Evolutionary conservation across 2,888 invertebrate species (phyloP).

Genomic region (Xestia c-nigrum): DNA sequence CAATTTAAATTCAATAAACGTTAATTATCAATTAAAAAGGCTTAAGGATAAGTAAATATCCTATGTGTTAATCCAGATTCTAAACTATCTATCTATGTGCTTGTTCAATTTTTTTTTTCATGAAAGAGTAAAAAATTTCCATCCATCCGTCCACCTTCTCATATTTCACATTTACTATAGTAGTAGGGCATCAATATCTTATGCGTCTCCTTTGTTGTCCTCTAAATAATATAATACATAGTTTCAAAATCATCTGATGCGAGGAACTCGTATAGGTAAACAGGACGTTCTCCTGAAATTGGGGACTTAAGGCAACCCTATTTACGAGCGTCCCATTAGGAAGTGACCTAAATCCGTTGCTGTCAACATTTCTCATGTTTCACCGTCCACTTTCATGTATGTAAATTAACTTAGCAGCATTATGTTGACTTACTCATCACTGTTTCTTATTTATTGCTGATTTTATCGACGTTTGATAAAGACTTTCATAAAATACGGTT

Average conservation of each 20-base stretch:
- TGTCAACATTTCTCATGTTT: conserved; percentile 74
- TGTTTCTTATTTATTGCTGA: conserved; percentile 40
- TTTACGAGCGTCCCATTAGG: conserved; percentile 73
- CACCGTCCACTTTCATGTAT: conserved; percentile 65
- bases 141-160: not conserved
- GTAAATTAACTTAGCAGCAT: conserved; percentile 64
- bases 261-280: conserved; percentile 67
- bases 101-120: not conserved
- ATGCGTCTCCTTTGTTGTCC: not conserved
- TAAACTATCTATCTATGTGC: not conserved
- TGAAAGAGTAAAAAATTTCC: not conserved
- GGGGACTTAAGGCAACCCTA: conserved; percentile 73
- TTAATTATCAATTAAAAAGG: no score
- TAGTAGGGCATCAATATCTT: not conserved
- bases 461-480: conserved; percentile 10
- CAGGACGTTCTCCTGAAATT: conserved; percentile 70
- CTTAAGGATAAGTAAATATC: not conserved
- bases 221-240: conserved; percentile 35
- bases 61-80: not conserved
- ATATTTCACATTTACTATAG: not conserved
- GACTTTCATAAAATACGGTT: not conserved
- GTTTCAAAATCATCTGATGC: conserved; percentile 54
- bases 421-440: conserved; percentile 44
- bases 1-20: not conserved
- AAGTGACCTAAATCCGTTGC: conserved; percentile 78